Percentiles rank a stretch among this genome's conserved stretches.
phyloP scores from a whole-genome alignment of 1,140 invertebrate genomes.

The Drosophila busckii region DNA sequence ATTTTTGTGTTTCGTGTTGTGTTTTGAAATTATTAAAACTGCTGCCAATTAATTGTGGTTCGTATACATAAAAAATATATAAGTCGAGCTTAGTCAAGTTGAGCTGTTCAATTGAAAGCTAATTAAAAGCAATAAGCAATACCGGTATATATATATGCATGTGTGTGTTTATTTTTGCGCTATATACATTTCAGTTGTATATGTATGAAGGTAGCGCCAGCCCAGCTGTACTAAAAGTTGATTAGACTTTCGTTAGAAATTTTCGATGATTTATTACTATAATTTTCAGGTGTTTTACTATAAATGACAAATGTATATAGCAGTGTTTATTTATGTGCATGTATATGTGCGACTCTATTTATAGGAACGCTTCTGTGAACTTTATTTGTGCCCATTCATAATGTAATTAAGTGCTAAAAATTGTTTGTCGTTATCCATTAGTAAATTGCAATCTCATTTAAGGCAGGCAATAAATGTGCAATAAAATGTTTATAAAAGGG shows the following conservation, averaged over 20 bases:
- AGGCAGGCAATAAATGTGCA: neutral
- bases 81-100: constrained; percentile 23
- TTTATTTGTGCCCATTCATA: constrained; percentile 10
- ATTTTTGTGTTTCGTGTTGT: constrained; percentile 43
- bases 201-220: neutral
- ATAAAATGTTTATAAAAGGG: too few relatives aligned
- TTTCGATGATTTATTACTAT: too few relatives aligned
- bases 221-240: neutral
- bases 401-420: constrained; percentile 2
- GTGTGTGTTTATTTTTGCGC: neutral
- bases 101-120: constrained; percentile 27
- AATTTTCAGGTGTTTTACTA: too few relatives aligned
- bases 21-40: constrained; percentile 44
- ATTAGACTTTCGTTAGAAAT: too few relatives aligned
- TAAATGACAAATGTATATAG: too few relatives aligned
- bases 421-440: neutral
- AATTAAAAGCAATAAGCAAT: constrained; percentile 21
- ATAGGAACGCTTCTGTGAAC: constrained; percentile 5
- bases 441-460: neutral
- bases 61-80: neutral
- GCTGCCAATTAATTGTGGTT: constrained; percentile 26
- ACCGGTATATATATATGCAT: constrained; percentile 3
- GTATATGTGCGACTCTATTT: too few relatives aligned
- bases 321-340: neutral
- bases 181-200: neutral